Percentiles rank a stretch among this genome's conserved stretches.
These are phyloP conservation scores for Eupristina koningsbergeri DNA, from an alignment of 1,140 invertebrate species.

Conservation along the genomic window DNA sequence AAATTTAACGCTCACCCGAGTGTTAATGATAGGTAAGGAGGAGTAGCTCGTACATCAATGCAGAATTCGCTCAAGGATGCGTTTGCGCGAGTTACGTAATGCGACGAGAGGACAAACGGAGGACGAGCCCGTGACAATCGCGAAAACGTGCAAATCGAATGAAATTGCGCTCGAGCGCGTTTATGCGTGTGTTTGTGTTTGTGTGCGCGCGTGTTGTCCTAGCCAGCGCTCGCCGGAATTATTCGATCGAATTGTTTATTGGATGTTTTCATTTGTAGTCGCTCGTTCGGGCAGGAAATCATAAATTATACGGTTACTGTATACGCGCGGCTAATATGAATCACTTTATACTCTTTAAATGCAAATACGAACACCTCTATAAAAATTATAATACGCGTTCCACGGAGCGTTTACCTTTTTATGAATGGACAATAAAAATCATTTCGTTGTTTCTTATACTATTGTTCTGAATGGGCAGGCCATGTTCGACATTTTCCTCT, in stretches of 20 bases:
- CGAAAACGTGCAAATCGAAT: neutral
- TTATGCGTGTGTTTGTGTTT: neutral
- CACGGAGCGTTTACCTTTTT: neutral
- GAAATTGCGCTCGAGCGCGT: neutral
- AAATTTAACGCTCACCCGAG: neutral
- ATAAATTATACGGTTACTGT: constrained; percentile 39
- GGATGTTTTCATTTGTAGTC: constrained; percentile 37
- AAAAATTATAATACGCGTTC: neutral
- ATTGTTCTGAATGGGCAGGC: neutral
- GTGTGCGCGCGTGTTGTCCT: neutral
- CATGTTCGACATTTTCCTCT: neutral
- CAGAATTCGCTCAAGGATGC: constrained; percentile 23
- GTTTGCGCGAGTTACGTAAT: neutral
- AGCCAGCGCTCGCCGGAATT: neutral
- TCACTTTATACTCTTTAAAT: constrained; percentile 22
- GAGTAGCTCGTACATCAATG: neutral
- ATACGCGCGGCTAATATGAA: neutral
- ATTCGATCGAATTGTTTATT: constrained; percentile 32
- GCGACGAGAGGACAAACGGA: constrained; percentile 4
- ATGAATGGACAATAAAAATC: constrained; percentile 4
- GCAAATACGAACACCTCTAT: neutral
- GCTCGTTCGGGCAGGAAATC: constrained; percentile 3
- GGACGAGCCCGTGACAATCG: neutral
- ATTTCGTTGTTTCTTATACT: neutral
- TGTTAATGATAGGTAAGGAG: neutral